Base-by-base conservation (phyloP, 2,113 vertebrate species). In the Siphamia tubifer region DNA sequence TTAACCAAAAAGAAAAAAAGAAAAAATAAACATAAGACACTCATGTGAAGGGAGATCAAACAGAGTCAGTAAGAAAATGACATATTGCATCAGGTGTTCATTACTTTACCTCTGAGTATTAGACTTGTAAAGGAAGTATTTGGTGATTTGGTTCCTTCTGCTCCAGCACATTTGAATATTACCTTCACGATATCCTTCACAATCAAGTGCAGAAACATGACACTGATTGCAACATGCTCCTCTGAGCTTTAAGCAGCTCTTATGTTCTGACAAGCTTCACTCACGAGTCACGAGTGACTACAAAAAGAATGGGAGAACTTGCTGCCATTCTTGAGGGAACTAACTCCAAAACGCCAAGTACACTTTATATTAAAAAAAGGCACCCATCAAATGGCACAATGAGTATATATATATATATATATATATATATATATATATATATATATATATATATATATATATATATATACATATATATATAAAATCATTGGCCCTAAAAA, bases 171-270 rank as follows among this genome's bases (percentile, higher is more conserved):
- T 85, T 44, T 82, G 36, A 62, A 65, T 48, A 36, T 71, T 55
- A 51, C 61, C 47, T 64, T 65, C 56, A 17, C 10, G 20, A 35
- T 19, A 72, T 42, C 51, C 57, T 60, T 51, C 35, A 74, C 53
- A 69, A 74, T 83, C 77, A 70, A 77, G 61, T 51, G 35, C 54
- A 6, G 38, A 61, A 25, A 36, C 32, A n/a, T 11, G 12, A 16
- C 25, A 53, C 76, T 82, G 84, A 88, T 87, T 88, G 62, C 48
- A 52, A 31, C 69, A 27, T 44, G 68, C 45, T 57, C 64, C 61
- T 56, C 49, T 6, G 20, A 17, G 51, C 57, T 54, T 42, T 35
- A 58, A 86, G 68, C 42, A 53, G 52, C 61, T 39, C 64, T 83
- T 30, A 20, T 25, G 66, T 3, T 7, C 28, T 11, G 34, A 70